Base-by-base conservation (phyloP, 2,113 vertebrate species). In the Saguinus midas region DNA sequence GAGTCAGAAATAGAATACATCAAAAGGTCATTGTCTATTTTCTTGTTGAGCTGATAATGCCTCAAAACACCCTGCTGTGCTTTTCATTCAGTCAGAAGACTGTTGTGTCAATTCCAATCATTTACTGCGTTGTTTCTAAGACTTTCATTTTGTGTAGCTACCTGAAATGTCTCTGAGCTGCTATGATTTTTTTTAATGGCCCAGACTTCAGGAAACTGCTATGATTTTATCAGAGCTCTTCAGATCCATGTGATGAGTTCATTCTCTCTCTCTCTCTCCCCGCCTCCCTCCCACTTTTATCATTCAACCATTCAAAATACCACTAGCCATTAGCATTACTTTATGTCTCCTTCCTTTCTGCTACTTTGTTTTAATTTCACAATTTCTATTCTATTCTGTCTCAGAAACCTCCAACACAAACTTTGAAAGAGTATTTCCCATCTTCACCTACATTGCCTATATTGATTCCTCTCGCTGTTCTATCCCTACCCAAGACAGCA, bases 31-130 rank as follows among this genome's bases (percentile, higher is more conserved):
- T 0, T 58, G 45, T 87, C 37, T 87, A 32, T 92, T 96, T 94
- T 82, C 66, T 90, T 72, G n/a, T 58, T 61, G 32, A 48, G 13
- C 2, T 20, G 4, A 68, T 29, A 55, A 43, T 1, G 11, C 7
- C 43, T 78, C 27, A 61, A 68, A 80, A 45, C 1, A 82, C 32
- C 52, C 35, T 7, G 5, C 18, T 25, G 0, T 50, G 32, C 27
- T 93, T 83, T 76, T 86, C 50, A 72, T 68, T 92, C 43, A 37
- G 27, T 68, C n/a, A 61, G n/a, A 96, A 76, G 68, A 66, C n/a
- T 52, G 57, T 17, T 14, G 9, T 37, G 61, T 58, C 93, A 64
- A 25, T 57, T 85, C 85, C 43, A 2, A 20, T 61, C 61, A 90
- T 90, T 48, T 25, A 43, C 27, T 68, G 64, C 3, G 13, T 86